phyloP scores from a whole-genome alignment of 2,888 invertebrate species.

The Cephus nigrinus region DNA sequence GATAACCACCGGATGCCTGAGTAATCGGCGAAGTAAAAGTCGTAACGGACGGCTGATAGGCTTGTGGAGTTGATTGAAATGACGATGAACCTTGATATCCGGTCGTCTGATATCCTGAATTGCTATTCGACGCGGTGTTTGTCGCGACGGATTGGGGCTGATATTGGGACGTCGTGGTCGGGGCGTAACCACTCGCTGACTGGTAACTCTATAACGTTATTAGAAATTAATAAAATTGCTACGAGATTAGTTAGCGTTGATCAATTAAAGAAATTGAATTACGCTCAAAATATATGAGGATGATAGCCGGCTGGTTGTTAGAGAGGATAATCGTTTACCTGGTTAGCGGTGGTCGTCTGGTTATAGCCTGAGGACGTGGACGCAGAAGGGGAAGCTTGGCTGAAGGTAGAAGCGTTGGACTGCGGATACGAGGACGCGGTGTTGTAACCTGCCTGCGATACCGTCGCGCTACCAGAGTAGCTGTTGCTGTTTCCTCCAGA shows the following conservation, averaged over 20 bases:
- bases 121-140: constrained; percentile 56
- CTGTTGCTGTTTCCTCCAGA: constrained; percentile 67
- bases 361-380: constrained; percentile 56
- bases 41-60: constrained; percentile 60
- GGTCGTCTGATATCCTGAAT: constrained; percentile 55
- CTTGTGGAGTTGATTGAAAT: constrained; percentile 58
- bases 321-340: constrained; percentile 39
- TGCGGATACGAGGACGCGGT: constrained; percentile 56
- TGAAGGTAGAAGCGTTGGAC: constrained; percentile 58
- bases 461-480: constrained; percentile 57
- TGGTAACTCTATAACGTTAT: constrained; percentile 52
- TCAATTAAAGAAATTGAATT: background rate
- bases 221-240: background rate
- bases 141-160: constrained; percentile 57
- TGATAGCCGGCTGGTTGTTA: background rate
- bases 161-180: constrained; percentile 60
- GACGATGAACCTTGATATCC: constrained; percentile 60
- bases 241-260: background rate
- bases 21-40: constrained; percentile 61
- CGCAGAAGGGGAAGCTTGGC: constrained; percentile 58
- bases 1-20: constrained; percentile 56
- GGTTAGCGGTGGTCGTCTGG: constrained; percentile 58
- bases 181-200: constrained; percentile 55
- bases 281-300: background rate
- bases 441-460: constrained; percentile 58